These are phyloP conservation scores for Scaptodrosophila latifasciaeformis DNA, from an alignment of 2,888 invertebrate species.

Conservation along the genomic window DNA sequence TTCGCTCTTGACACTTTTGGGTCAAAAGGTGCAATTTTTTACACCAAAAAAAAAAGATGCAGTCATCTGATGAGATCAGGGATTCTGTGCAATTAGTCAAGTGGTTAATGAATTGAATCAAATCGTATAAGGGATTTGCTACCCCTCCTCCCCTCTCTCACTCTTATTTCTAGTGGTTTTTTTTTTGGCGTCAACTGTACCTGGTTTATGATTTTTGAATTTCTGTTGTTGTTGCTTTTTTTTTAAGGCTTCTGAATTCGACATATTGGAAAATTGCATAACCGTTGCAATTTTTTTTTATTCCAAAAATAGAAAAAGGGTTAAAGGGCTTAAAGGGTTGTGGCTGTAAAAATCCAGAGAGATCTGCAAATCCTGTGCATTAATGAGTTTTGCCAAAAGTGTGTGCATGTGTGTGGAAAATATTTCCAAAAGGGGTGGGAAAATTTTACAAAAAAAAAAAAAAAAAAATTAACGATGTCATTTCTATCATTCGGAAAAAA, in stretches of 20 bases:
- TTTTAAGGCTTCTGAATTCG: too few relatives aligned
- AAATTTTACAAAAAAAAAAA: constrained; percentile 10
- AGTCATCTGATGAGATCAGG: neutral
- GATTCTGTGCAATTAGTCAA: constrained; percentile 57
- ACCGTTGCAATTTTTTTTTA: neutral
- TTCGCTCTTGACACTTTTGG: constrained; percentile 35
- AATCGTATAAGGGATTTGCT: constrained; percentile 43
- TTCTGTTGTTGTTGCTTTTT: neutral
- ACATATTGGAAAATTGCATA: neutral
- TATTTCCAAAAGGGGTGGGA: constrained; percentile 16
- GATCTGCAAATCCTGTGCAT: constrained; percentile 22
- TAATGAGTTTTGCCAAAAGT: too few relatives aligned
- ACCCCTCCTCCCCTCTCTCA: too few relatives aligned
- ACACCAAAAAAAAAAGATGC: constrained; percentile 3
- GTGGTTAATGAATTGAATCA: constrained; percentile 64
- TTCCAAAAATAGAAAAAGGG: constrained; percentile 21
- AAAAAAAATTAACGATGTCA: constrained; percentile 16
- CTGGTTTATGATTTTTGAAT: neutral
- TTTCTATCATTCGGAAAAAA: neutral
- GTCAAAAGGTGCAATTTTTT: constrained; percentile 42
- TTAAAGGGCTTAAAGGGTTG: constrained; percentile 58
- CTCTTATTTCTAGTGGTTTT: too few relatives aligned
- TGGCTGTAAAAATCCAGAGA: neutral
- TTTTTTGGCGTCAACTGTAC: too few relatives aligned
- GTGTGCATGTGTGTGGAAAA: too few relatives aligned